These are phyloP conservation scores for Dolichotis patagonum DNA, from an alignment of 2,113 vertebrate species.

Conservation along the genomic window DNA sequence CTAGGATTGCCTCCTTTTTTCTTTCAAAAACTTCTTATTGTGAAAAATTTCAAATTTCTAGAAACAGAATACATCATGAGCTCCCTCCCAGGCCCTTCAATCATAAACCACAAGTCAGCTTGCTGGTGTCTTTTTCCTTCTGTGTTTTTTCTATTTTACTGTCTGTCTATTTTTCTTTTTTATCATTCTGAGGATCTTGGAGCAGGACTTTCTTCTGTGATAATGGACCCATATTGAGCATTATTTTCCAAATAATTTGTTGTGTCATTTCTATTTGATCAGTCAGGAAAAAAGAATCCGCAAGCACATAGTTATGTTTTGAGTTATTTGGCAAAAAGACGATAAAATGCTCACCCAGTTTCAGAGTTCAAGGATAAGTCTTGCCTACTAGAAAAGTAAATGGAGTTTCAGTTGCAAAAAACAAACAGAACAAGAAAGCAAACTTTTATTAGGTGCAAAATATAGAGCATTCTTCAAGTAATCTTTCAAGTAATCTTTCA, in stretches of 20 bases:
- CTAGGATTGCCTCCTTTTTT: background rate
- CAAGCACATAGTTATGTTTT: background rate
- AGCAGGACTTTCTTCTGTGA: background rate
- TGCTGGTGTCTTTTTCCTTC: background rate
- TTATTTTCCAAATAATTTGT: constrained; percentile 17
- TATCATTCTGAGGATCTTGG: background rate
- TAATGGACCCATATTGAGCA: background rate
- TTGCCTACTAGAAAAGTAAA: background rate
- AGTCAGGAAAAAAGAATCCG: background rate
- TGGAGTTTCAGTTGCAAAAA: background rate
- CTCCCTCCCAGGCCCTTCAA: background rate
- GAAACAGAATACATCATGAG: background rate
- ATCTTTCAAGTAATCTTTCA: constrained; percentile 46
- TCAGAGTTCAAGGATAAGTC: constrained; percentile 13
- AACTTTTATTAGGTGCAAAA: background rate
- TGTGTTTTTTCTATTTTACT: background rate
- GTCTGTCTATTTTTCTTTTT: background rate
- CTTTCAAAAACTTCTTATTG: constrained; percentile 13
- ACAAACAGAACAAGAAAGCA: background rate
- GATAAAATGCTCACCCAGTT: background rate
- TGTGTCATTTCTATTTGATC: constrained; percentile 12
- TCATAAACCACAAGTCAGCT: background rate
- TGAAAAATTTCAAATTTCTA: constrained; percentile 43
- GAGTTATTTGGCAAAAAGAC: constrained; percentile 26
- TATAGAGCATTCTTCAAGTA: background rate